phyloP scores from a whole-genome alignment of 1,140 invertebrate species.

The Nylanderia fulva region DNA sequence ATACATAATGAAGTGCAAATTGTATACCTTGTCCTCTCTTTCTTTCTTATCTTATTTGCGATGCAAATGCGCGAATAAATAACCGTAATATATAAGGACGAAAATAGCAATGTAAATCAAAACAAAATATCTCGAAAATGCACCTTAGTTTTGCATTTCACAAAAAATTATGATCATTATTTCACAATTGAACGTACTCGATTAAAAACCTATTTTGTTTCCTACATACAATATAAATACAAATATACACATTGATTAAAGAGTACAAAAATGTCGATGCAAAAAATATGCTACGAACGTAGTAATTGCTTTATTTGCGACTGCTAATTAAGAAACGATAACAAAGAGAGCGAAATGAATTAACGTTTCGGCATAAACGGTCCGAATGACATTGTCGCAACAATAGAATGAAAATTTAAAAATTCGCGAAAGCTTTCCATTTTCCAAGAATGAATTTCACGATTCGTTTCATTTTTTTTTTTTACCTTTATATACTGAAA shows the following conservation, averaged over 20 bases:
- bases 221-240: not conserved
- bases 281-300: not conserved
- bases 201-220: not conserved
- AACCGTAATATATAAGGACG: not conserved
- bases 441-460: not conserved
- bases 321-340: not conserved
- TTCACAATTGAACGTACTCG: not conserved
- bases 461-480: not conserved
- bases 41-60: not conserved
- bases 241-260: not conserved
- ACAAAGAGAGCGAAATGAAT: not conserved
- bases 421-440: not conserved
- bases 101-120: not conserved
- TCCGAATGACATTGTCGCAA: not conserved
- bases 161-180: not conserved
- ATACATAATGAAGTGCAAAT: slow-evolving; percentile 1
- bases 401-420: not conserved
- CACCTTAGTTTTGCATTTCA: not conserved
- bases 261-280: not conserved
- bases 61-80: slow-evolving; percentile 8
- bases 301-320: too few species aligned
- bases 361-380: slow-evolving; percentile 7
- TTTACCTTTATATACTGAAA: too few species aligned
- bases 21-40: not conserved
- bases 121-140: not conserved